Percentiles rank a stretch among this genome's conserved stretches.
Evolutionary conservation across 2,888 invertebrate species (phyloP).

Genomic region (Kuschelorhynchus macadamiae): DNA sequence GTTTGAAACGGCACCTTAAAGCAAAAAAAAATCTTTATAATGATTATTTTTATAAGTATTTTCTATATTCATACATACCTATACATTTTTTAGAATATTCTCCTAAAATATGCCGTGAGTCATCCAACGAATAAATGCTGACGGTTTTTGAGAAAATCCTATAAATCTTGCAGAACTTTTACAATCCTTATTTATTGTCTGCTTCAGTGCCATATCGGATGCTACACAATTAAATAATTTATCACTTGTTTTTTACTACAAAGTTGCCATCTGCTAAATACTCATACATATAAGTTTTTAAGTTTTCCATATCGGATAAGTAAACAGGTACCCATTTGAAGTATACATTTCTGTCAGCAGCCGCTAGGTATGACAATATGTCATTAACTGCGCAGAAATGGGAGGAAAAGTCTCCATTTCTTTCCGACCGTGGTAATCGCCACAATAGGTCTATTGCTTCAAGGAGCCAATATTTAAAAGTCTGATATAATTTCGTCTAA

Average conservation of each 20-base stretch:
- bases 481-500: conserved; percentile 1
- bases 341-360: not conserved
- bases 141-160: not conserved
- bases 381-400: conserved; percentile 1
- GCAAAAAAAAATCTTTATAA: not conserved
- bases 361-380: not conserved
- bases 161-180: not conserved
- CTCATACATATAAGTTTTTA: no score
- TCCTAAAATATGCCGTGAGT: conserved; percentile 2
- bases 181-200: no score
- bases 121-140: not conserved
- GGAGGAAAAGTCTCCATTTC: conserved; percentile 1
- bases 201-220: conserved; percentile 2
- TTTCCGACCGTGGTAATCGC: no score
- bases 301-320: no score
- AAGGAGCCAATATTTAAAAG: not conserved
- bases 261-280: not conserved
- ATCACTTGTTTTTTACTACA: conserved; percentile 1
- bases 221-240: conserved; percentile 4
- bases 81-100: conserved; percentile 3
- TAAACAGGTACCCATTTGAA: not conserved
- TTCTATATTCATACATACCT: not conserved
- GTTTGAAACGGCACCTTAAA: not conserved
- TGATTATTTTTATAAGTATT: not conserved
- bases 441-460: no score